Evolutionary conservation across 53 echinoderm and acorn worm species (phyloP).

Genomic region (Temnopleurus reevesii): DNA sequence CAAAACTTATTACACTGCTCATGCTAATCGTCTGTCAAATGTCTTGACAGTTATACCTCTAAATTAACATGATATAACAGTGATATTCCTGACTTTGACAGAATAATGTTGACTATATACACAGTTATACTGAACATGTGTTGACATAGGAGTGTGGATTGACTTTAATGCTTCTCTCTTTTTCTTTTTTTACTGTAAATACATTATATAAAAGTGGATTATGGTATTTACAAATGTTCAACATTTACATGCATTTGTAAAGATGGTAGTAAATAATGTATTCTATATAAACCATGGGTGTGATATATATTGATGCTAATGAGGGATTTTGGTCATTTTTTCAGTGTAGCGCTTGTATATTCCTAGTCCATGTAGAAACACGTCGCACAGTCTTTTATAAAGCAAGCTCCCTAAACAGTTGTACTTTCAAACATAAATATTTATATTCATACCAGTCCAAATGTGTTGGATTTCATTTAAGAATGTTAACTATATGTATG

Average conservation of each 20-base stretch:
- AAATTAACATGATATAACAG: neutral
- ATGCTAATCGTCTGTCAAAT: slow-evolving; percentile 16
- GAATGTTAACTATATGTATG: slow-evolving; percentile 2
- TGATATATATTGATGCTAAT: slow-evolving; percentile 22
- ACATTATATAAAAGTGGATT: slow-evolving; percentile 48
- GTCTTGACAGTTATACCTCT: slow-evolving; percentile 17
- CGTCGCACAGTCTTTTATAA: slow-evolving; percentile 11
- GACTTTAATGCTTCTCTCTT: slow-evolving; percentile 26
- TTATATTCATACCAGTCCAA: neutral
- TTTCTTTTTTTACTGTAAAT: slow-evolving; percentile 50
- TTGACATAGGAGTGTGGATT: slow-evolving; percentile 11
- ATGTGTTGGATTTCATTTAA: neutral
- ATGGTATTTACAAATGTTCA: slow-evolving; percentile 50
- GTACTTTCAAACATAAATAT: neutral
- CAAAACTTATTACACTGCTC: slow-evolving; percentile 12
- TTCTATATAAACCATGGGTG: slow-evolving; percentile 44
- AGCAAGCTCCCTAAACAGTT: slow-evolving; percentile 20
- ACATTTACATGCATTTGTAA: slow-evolving; percentile 39
- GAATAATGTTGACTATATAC: slow-evolving; percentile 32
- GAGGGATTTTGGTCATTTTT: slow-evolving; percentile 2
- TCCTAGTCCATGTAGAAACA: neutral
- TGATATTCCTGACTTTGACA: slow-evolving; percentile 2
- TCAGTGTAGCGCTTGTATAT: slow-evolving; percentile 41
- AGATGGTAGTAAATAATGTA: slow-evolving; percentile 18
- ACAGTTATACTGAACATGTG: slow-evolving; percentile 17